Percentiles rank a stretch among this genome's conserved stretches.
phyloP scores from a whole-genome alignment of 2,888 invertebrate genomes.

The Spatulosminthurus flaviceps region DNA sequence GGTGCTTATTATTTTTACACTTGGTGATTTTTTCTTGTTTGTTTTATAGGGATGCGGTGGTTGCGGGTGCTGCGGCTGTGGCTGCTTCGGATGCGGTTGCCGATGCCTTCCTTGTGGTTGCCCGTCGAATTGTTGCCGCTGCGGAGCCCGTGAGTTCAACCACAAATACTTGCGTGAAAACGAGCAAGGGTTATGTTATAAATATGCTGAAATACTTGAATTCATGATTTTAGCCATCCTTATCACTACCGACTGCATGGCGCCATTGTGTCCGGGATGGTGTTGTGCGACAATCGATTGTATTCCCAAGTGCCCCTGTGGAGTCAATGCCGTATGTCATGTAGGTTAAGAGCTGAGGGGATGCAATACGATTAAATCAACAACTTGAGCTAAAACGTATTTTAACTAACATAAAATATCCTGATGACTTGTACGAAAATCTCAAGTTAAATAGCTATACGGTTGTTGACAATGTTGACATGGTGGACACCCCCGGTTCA shows the following conservation, averaged over 20 bases:
- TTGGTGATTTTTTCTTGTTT: not conserved
- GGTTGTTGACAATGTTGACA: too few species aligned
- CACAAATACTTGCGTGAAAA: too few species aligned
- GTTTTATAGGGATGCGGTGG: not conserved
- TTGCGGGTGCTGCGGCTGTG: not conserved
- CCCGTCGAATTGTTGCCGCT: constrained; percentile 19
- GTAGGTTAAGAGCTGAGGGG: not conserved
- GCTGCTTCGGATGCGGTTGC: constrained; percentile 23
- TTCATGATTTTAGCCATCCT: constrained; percentile 11
- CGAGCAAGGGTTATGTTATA: not conserved
- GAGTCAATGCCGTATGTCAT: not conserved
- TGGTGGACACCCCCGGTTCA: too few species aligned
- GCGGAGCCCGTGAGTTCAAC: constrained; percentile 26
- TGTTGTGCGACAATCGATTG: constrained; percentile 11
- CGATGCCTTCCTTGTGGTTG: not conserved
- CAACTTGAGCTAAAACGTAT: too few species aligned
- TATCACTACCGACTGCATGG: constrained; percentile 33
- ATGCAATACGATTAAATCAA: not conserved
- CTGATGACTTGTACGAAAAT: too few species aligned
- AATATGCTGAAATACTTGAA: not conserved
- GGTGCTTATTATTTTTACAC: not conserved
- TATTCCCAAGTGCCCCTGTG: not conserved
- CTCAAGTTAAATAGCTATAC: too few species aligned
- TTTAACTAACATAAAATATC: too few species aligned
- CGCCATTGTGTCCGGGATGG: constrained; percentile 25